Evolutionary conservation across 2,888 invertebrate genomes (phyloP).

Genomic region (Dynastes tityus): DNA sequence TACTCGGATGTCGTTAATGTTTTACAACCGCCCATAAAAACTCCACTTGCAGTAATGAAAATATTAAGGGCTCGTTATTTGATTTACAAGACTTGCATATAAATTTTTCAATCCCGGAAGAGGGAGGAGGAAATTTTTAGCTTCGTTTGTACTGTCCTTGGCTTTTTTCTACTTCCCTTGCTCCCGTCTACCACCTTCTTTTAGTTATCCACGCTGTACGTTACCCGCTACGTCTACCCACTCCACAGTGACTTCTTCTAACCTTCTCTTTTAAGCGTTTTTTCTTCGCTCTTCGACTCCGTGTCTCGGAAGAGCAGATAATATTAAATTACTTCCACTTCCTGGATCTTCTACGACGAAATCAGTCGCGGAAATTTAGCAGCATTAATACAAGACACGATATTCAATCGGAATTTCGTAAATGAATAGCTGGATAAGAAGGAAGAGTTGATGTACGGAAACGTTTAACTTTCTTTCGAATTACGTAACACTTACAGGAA

Average conservation of each 20-base stretch:
- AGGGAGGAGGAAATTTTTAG: conserved; percentile 22
- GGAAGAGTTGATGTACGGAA: no score
- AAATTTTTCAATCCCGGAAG: conserved; percentile 8
- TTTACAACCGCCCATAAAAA: conserved; percentile 27
- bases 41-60: conserved; percentile 30
- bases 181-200: not conserved
- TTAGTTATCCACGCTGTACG: not conserved
- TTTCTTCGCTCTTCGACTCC: conserved; percentile 14
- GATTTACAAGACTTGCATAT: conserved; percentile 30
- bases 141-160: not conserved
- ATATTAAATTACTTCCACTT: conserved; percentile 40
- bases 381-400: conserved; percentile 17
- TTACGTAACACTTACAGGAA: no score
- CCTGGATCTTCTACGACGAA: conserved; percentile 1
- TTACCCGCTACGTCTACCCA: not conserved
- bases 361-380: conserved; percentile 27
- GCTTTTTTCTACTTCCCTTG: not conserved
- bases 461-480: no score
- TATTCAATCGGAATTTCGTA: conserved; percentile 16
- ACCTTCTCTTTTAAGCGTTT: conserved; percentile 1
- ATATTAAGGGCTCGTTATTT: conserved; percentile 17
- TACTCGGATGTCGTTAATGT: conserved; percentile 16
- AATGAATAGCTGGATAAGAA: not conserved
- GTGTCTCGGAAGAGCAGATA: conserved; percentile 21
- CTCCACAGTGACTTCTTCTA: not conserved